phyloP scores from a whole-genome alignment of 1,140 invertebrate species.

The Spodoptera frugiperda region DNA sequence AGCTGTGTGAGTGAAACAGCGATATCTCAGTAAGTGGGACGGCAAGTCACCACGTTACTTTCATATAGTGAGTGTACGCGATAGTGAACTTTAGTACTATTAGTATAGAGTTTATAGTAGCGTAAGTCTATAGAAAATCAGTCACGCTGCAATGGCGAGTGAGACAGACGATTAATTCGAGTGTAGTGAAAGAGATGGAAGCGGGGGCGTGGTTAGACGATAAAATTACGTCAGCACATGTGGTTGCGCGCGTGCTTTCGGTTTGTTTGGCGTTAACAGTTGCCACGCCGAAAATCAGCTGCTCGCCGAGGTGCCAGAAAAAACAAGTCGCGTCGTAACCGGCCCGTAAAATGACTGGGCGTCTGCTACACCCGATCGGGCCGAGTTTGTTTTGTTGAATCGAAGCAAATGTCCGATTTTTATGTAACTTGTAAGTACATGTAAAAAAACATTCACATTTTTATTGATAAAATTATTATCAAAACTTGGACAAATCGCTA shows the following conservation, averaged over 20 bases:
- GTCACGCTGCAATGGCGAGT: slow-evolving; percentile 64
- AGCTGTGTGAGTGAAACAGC: slow-evolving; percentile 53
- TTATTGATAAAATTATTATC: slow-evolving; percentile 32
- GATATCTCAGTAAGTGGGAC: slow-evolving; percentile 54
- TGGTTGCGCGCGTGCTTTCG: slow-evolving; percentile 62
- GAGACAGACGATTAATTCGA: slow-evolving; percentile 56
- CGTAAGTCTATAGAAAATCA: slow-evolving; percentile 50
- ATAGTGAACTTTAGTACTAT: slow-evolving; percentile 53
- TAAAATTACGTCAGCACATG: slow-evolving; percentile 71
- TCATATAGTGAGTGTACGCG: slow-evolving; percentile 37
- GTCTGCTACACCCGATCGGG: slow-evolving; percentile 24
- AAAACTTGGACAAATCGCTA: slow-evolving; percentile 2
- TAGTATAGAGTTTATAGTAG: slow-evolving; percentile 54
- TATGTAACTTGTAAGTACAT: background rate
- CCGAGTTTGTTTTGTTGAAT: slow-evolving; percentile 10
- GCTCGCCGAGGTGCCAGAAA: slow-evolving; percentile 65
- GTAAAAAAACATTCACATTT: slow-evolving; percentile 18
- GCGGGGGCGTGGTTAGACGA: slow-evolving; percentile 63
- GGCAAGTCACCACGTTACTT: slow-evolving; percentile 47
- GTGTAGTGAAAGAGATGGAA: slow-evolving; percentile 61
- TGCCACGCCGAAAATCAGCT: slow-evolving; percentile 81
- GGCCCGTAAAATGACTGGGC: slow-evolving; percentile 48
- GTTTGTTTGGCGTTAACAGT: slow-evolving; percentile 71
- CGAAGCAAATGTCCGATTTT: slow-evolving; percentile 8
- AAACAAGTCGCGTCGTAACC: slow-evolving; percentile 57